Percentiles rank a stretch among this genome's conserved stretches.
phyloP scores from a whole-genome alignment of 2,888 invertebrate species.

The Drosophila birchii region DNA sequence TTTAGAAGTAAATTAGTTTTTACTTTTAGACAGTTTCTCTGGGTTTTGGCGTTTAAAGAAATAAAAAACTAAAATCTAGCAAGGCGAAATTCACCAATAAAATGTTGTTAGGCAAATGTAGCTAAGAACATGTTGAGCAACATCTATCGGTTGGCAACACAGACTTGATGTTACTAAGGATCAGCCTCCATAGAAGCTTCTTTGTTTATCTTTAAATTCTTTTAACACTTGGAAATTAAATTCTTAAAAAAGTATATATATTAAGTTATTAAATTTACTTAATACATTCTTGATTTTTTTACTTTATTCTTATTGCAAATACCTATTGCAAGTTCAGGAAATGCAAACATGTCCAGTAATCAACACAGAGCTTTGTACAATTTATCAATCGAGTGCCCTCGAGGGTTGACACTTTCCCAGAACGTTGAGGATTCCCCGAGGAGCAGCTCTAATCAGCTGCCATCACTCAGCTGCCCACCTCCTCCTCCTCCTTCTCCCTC shows the following conservation, averaged over 20 bases:
- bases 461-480: slow-evolving; percentile 27
- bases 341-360: slow-evolving; percentile 1
- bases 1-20: not conserved
- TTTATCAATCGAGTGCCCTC: slow-evolving; percentile 32
- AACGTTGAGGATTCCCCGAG: slow-evolving; percentile 23
- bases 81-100: not conserved
- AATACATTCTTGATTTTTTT: not conserved
- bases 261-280: not conserved
- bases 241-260: too few relatives aligned
- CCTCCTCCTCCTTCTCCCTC: not conserved
- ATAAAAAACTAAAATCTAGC: not conserved
- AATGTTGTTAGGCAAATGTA: not conserved
- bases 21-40: too few relatives aligned
- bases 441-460: slow-evolving; percentile 39
- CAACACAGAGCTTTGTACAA: slow-evolving; percentile 1
- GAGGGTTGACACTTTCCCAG: slow-evolving; percentile 28
- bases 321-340: not conserved
- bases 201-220: not conserved
- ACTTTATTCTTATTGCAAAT: not conserved
- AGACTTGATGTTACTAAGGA: not conserved
- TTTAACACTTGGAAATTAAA: too few relatives aligned
- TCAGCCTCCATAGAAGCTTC: not conserved
- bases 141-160: not conserved
- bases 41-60: too few relatives aligned
- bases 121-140: not conserved